These are phyloP conservation scores for Scolopax mira DNA, from an alignment of 2,113 vertebrate species.

Conservation along the genomic window DNA sequence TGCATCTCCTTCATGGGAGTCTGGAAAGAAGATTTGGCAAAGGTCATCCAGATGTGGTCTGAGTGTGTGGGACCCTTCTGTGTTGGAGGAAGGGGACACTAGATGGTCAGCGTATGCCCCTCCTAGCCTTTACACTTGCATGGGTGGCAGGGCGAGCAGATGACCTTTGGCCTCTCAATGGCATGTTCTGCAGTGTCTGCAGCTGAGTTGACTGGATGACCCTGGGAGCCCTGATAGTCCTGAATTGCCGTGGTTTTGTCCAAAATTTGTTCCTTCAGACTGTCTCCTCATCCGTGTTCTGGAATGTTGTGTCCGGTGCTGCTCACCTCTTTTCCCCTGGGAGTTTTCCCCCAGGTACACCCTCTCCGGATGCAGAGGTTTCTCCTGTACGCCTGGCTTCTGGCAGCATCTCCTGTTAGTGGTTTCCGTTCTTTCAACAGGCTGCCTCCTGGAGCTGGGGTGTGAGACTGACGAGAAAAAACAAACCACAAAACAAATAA, in stretches of 20 bases:
- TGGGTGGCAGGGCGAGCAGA: fast-evolving
- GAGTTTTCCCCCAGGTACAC: fast-evolving
- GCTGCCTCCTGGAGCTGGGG: not conserved
- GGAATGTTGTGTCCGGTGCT: not conserved
- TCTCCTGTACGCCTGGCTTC: not conserved
- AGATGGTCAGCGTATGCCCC: not conserved
- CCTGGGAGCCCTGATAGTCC: not conserved
- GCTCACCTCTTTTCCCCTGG: not conserved
- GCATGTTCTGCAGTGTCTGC: fast-evolving
- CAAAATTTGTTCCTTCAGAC: not conserved
- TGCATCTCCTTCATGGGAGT: not conserved
- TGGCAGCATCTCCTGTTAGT: not conserved
- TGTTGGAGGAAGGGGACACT: fast-evolving
- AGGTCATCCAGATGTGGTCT: not conserved
- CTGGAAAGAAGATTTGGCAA: not conserved
- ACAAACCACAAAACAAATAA: not conserved
- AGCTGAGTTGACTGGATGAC: not conserved
- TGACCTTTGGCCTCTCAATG: fast-evolving
- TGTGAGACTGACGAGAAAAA: not conserved
- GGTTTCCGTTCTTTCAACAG: not conserved
- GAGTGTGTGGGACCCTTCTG: fast-evolving
- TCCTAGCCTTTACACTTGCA: not conserved
- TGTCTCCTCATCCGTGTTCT: not conserved
- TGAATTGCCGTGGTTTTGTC: not conserved
- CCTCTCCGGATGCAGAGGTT: not conserved